A percentile compares a stretch with the other conserved stretches of the same genome.
phyloP scores from a whole-genome alignment of 2,797 vertebrate species.

The Micropoecilia bifurca region DNA sequence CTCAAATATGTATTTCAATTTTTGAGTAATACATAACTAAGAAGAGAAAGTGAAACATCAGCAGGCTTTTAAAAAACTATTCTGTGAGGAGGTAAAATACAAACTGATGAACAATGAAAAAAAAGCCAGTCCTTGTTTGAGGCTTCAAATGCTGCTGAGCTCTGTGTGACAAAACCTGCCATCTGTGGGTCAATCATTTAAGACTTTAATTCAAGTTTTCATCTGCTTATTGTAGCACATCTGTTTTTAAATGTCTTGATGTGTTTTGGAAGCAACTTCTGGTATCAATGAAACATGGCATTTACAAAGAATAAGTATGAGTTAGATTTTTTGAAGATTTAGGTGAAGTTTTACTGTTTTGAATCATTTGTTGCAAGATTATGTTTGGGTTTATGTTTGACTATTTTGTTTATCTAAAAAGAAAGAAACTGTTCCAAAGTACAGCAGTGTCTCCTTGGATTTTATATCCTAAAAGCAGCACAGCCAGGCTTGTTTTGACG shows the following conservation, averaged over 20 bases:
- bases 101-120: neutral
- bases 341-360: neutral
- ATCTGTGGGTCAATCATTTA: neutral
- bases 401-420: neutral
- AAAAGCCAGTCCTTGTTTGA: neutral
- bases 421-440: neutral
- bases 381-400: neutral
- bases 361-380: neutral
- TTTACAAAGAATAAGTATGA: neutral
- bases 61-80: neutral
- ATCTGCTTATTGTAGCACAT: neutral
- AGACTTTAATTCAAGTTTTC: neutral
- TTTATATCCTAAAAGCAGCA: neutral
- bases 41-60: neutral
- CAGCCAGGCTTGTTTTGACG: conserved; percentile 6
- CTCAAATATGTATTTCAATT: too few relatives aligned
- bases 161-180: neutral
- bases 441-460: neutral
- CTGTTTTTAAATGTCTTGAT: neutral
- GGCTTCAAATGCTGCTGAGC: neutral
- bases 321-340: neutral
- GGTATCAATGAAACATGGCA: neutral
- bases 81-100: neutral
- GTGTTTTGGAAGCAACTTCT: neutral
- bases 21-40: too few relatives aligned